These are phyloP conservation scores for Gambusia affinis DNA, from an alignment of 2,113 vertebrate species.

Conservation along the genomic window DNA sequence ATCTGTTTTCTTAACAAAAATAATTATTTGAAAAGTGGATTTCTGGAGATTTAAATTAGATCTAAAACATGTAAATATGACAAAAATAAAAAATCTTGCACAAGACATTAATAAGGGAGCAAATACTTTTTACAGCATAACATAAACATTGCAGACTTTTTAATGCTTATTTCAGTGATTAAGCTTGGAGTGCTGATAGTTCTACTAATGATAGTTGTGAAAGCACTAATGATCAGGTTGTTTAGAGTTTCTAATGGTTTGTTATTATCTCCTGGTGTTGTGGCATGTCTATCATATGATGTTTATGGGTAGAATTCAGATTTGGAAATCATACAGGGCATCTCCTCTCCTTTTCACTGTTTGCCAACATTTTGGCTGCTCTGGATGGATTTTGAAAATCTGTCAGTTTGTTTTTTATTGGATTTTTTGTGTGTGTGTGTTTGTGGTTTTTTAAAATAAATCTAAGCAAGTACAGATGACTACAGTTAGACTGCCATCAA, in stretches of 20 bases:
- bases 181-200: neutral
- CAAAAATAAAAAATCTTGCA: neutral
- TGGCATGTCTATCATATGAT: neutral
- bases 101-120: neutral
- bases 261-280: neutral
- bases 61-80: neutral
- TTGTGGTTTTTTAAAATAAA: too few species aligned
- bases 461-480: conserved; percentile 23
- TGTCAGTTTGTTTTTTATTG: conserved; percentile 6
- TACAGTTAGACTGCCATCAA: conserved; percentile 71
- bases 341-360: neutral
- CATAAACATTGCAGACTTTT: neutral
- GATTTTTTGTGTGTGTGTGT: too few species aligned
- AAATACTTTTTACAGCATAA: neutral
- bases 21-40: neutral
- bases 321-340: neutral
- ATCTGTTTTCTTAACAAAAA: neutral
- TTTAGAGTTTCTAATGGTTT: neutral
- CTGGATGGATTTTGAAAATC: conserved; percentile 1
- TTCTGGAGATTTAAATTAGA: neutral
- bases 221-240: neutral
- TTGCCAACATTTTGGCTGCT: neutral
- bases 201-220: neutral
- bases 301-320: neutral
- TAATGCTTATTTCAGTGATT: neutral